A percentile compares a stretch with the other conserved stretches of the same genome.
Evolutionary conservation across 2,888 invertebrate genomes (phyloP).

Genomic region (Siphlonurus alternatus): DNA sequence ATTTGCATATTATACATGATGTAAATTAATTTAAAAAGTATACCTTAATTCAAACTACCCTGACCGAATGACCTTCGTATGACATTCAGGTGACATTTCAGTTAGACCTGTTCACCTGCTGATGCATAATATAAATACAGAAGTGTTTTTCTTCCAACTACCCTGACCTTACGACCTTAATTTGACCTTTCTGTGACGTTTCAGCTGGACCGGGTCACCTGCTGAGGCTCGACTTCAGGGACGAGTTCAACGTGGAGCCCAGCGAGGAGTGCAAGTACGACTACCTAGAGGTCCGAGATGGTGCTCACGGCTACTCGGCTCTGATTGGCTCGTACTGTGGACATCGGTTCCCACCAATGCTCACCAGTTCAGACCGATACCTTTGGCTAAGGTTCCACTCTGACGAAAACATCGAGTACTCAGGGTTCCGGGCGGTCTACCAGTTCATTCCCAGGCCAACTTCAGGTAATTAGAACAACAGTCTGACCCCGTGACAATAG

Average conservation of each 20-base stretch:
- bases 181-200: no score
- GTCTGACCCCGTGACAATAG: no score
- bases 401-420: conserved; percentile 63
- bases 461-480: conserved; percentile 34
- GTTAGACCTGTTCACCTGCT: no score
- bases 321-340: conserved; percentile 54
- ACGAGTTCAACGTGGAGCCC: conserved; percentile 55
- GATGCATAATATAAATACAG: no score
- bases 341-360: conserved; percentile 48
- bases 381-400: conserved; percentile 66
- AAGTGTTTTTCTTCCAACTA: no score
- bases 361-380: conserved; percentile 52
- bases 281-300: conserved; percentile 66
- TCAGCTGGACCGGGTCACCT: conserved; percentile 44
- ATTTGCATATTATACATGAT: no score
- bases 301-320: conserved; percentile 56
- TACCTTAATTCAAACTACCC: no score
- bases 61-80: no score
- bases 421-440: conserved; percentile 63
- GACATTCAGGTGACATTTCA: no score
- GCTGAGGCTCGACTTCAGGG: conserved; percentile 61
- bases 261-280: conserved; percentile 57
- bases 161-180: no score
- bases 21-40: no score
- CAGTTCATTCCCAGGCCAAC: conserved; percentile 41